Evolutionary conservation across 1,140 invertebrate species (phyloP), one percentile per base, ranked within the genome.

Genomic region (Aphis gossypii): DNA sequence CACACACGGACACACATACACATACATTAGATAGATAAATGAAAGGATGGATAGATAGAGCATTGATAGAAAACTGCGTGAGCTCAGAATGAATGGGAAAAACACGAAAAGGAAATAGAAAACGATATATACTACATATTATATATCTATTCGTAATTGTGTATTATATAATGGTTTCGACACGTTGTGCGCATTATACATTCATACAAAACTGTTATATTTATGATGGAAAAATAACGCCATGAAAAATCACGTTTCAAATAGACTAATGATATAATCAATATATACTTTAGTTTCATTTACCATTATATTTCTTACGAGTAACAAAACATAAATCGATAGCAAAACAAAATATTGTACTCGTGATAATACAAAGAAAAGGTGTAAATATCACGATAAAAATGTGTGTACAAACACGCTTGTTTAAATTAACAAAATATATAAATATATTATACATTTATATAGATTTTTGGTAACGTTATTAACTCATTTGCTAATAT

Each of bases 231-330:
- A 23, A 68, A 68, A 68, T 68, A 68, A 11, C 30, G 30, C 11
- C 60, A 18, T 76, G 60, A n/a, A 76, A 76, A 76, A 76, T 35
- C 60, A 76, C 60, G 60, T 76, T n/a, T n/a, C 60, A n/a, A 76
- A 76, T 76, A 76, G 60, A 76, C 60, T 76, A 35, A 76, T 76
- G n/a, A n/a, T n/a, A 76, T 76, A 76, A 76, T 76, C 60, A 76
- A 76, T 76, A 76, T 60, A 76, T 18, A 76, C 60, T 76, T 76
- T n/a, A 18, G n/a, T 76, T 76, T 76, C 60, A n/a, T 76, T 76
- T 76, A 76, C 60, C 60, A n/a, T 76, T 76, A 76, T 68, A n/a
- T 76, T 76, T 76, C 60, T 76, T n/a, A 76, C 60, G n/a, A 76
- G 60, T n/a, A 6, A 76, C 60, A n/a, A n/a, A 76, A n/a, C 30